phyloP scores from a whole-genome alignment of 2,113 vertebrate species.

The Dicentrarchus labrax region DNA sequence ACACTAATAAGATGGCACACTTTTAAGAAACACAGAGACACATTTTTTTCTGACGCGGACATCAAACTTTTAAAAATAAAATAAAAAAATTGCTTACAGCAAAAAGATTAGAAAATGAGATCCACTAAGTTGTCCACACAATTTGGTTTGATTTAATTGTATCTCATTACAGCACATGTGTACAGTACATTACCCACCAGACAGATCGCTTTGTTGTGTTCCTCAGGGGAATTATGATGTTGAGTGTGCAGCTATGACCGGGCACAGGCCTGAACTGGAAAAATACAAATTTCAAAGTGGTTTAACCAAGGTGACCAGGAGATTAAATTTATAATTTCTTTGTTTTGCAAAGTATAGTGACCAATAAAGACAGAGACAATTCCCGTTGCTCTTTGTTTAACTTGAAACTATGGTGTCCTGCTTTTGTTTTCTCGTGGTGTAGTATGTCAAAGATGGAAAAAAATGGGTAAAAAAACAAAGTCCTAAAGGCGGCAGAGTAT shows the following conservation, averaged over 20 bases:
- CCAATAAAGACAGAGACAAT: not conserved
- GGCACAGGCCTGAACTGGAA: conserved; percentile 23
- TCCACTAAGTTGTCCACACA: conserved; percentile 57
- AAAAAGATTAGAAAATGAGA: conserved; percentile 43
- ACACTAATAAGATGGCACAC: conserved; percentile 70
- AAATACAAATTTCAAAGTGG: conserved; percentile 5
- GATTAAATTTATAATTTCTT: conserved; percentile 19
- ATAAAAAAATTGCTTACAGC: conserved; percentile 11
- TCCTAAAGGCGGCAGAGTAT: not conserved
- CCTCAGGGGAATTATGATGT: conserved; percentile 58
- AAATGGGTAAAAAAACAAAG: not conserved
- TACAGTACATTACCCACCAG: conserved; percentile 69
- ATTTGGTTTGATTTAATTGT: conserved; percentile 63
- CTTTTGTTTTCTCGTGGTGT: not conserved
- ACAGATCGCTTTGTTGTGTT: conserved; percentile 63
- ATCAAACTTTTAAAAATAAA: not conserved
- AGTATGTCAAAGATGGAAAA: too few species aligned
- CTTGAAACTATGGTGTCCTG: not conserved
- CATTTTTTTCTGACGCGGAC: conserved; percentile 24
- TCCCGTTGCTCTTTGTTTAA: conserved; percentile 27
- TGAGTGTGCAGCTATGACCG: conserved; percentile 47
- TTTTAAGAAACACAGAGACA: conserved; percentile 34
- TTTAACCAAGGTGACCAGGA: conserved; percentile 7
- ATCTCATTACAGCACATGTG: conserved; percentile 69
- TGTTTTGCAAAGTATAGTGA: conserved; percentile 22